Conservation (phyloP, 2,888 invertebrate species). For the Phlogophora meticulosa region DNA sequence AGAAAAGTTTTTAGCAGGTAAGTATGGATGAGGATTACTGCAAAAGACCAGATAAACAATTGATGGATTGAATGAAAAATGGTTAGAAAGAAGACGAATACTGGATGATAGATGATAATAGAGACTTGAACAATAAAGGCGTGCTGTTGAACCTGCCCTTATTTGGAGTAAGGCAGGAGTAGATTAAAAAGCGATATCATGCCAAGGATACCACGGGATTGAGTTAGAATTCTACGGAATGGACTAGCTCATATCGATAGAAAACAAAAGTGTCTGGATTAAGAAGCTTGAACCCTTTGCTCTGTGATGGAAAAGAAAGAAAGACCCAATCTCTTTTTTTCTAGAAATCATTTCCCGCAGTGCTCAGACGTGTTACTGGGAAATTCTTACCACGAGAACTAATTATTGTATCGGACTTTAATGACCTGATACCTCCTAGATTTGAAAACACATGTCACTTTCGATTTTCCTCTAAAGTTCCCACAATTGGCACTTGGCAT, state of each 20-base stretch:
- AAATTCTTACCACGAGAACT: slow-evolving; percentile 6
- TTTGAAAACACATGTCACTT: slow-evolving; percentile 23
- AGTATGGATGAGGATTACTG: too few relatives aligned
- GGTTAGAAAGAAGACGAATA: too few relatives aligned
- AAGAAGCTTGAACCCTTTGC: background rate
- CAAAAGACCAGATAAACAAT: too few relatives aligned
- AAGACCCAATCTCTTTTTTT: too few relatives aligned
- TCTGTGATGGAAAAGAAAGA: background rate
- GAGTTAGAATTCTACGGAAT: background rate
- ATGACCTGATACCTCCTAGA: background rate
- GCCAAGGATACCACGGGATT: background rate
- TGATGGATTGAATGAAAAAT: too few relatives aligned
- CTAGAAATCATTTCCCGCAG: too few relatives aligned
- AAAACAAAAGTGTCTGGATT: background rate
- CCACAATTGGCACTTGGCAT: slow-evolving; percentile 29
- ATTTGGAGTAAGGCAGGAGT: background rate
- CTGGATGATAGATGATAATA: too few relatives aligned
- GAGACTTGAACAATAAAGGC: too few relatives aligned
- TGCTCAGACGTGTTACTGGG: too few relatives aligned
- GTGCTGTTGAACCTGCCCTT: too few relatives aligned
- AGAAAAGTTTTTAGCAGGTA: too few relatives aligned
- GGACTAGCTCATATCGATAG: background rate
- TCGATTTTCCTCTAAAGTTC: slow-evolving; percentile 32
- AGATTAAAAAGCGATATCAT: too few relatives aligned
- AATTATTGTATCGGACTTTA: background rate